Base-by-base conservation (phyloP, 2,888 invertebrate species). In the Drosophila leonis region DNA sequence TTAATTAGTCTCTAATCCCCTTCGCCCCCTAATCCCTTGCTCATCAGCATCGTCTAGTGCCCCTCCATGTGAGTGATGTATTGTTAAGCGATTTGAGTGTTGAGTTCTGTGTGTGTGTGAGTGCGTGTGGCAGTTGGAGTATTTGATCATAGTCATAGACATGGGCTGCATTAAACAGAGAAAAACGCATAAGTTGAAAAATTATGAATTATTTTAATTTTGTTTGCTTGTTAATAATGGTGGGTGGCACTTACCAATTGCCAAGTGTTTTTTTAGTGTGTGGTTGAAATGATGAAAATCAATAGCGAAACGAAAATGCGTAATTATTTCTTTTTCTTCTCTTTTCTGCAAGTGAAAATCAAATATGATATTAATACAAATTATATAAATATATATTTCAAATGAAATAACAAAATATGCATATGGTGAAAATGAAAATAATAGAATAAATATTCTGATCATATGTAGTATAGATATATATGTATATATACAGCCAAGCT, bases 291-390 rank as follows among this genome's bases (percentile, higher is more conserved):
- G 74, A 71, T 84, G 72, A 59, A 82, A 83, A 71, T 80, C 82
- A 83, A 84, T 68, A 84, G 74, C 74, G 64, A 75, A 83, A 87
- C 63, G 66, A 80, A 80, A 80, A 78, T 68, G 64, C 65, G 54
- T 55, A 80, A 75, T 89, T 88, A 87, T 85, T 84, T 87, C 80
- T 87, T 87, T 84, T 87, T 87, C 80, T 87, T 89, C 85, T 87
- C 90, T 75, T 87, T 89, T 89, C 89, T 87, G 87, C 55, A 86
- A 84, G 60, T 76, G 81, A 63, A 80, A 83, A 71, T 48, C 67
- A 74, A 69, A 75, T n/a, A 27, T 12, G 24, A 51, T 68, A 76
- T 78, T 77, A 78, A 63, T 75, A 62, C 13, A 24, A 35, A 39
- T 56, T 4, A 41, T n/a, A 52, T 10, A n/a, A 39, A 1, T 18